phyloP scores from a whole-genome alignment of 2,797 vertebrate species.

The Danio albolineatus region DNA sequence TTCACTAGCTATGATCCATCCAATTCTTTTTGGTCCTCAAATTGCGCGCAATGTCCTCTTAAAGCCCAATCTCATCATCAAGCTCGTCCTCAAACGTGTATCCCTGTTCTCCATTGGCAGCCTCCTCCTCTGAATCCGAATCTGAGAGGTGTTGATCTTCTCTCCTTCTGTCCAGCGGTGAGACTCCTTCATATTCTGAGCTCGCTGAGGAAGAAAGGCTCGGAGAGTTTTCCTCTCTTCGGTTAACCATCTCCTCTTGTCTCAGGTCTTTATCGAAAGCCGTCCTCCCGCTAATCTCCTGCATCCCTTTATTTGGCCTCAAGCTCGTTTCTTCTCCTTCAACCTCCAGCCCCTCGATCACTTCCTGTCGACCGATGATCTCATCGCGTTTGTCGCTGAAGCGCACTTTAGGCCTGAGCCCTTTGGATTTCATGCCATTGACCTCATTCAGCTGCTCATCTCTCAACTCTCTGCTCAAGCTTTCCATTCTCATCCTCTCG shows the following conservation, averaged over 20 bases:
- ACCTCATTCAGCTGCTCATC: conserved; percentile 72
- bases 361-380: conserved; percentile 74
- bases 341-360: conserved; percentile 69
- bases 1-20: conserved; percentile 45
- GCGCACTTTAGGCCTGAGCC: conserved; percentile 79
- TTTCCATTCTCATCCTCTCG: conserved; percentile 68
- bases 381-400: conserved; percentile 85
- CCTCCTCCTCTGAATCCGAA: conserved; percentile 80
- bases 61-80: conserved; percentile 87
- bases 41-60: conserved; percentile 60
- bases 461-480: conserved; percentile 61
- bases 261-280: conserved; percentile 51
- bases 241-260: conserved; percentile 65
- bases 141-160: conserved; percentile 76
- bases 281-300: conserved; percentile 60
- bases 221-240: conserved; percentile 72
- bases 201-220: conserved; percentile 80
- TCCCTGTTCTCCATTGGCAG: conserved; percentile 70
- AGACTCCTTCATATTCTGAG: conserved; percentile 80
- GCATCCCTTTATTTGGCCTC: conserved; percentile 65
- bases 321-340: conserved; percentile 73
- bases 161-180: conserved; percentile 79
- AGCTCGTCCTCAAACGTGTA: conserved; percentile 86
- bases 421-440: conserved; percentile 67
- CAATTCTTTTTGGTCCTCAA: conserved; percentile 54